phyloP scores from a whole-genome alignment of 2,113 vertebrate species.

The Hucho hucho region DNA sequence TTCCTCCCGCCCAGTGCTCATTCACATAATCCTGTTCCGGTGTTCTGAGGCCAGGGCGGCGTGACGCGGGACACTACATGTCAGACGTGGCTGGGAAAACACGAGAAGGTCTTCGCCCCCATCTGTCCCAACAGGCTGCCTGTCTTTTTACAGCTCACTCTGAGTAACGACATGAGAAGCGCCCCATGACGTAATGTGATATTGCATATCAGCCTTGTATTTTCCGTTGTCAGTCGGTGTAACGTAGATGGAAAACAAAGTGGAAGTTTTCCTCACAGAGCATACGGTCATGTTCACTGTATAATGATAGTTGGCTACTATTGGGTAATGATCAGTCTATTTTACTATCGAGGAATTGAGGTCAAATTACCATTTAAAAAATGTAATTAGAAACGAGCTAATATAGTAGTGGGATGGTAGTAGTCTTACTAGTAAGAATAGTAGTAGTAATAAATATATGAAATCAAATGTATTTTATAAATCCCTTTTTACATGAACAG shows the following conservation, averaged over 20 bases:
- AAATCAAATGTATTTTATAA: too few relatives aligned
- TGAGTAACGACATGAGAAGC: neutral
- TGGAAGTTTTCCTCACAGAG: too few relatives aligned
- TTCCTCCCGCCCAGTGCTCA: neutral
- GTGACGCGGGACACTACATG: conserved; percentile 3
- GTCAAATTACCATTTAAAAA: too few relatives aligned
- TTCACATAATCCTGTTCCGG: neutral
- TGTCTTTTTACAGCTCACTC: neutral
- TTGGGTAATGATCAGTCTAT: too few relatives aligned
- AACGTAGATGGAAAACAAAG: neutral
- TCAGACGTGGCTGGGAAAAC: conserved; percentile 9
- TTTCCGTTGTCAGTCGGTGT: neutral
- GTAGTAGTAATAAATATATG: neutral
- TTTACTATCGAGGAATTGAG: too few relatives aligned
- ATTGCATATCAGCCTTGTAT: neutral
- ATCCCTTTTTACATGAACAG: too few relatives aligned
- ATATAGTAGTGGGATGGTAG: neutral
- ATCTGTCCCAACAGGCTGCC: neutral
- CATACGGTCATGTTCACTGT: too few relatives aligned
- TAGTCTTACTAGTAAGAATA: neutral
- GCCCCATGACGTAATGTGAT: conserved; percentile 5
- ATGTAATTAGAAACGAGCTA: too few relatives aligned
- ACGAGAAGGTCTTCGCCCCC: neutral
- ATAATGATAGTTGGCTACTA: too few relatives aligned
- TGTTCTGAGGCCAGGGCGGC: neutral